Evolutionary conservation across 2,113 vertebrate genomes (phyloP).

Genomic region (Phaethornis superciliosus): DNA sequence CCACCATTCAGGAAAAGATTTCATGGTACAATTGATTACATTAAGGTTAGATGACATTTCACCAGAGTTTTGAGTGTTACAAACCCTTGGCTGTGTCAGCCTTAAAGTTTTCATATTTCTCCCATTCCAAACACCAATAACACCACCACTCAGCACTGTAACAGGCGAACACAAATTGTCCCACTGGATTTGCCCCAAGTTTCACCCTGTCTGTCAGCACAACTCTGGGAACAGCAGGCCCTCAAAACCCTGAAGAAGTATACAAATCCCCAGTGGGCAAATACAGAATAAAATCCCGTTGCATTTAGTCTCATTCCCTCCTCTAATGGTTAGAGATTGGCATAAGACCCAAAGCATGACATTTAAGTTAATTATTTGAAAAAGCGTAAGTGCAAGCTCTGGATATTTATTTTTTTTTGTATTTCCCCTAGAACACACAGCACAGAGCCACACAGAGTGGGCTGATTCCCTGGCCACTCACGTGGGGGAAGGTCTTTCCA

Average conservation of each 20-base stretch:
- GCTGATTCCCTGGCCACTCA: background rate
- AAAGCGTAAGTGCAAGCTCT: background rate
- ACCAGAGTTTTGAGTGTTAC: background rate
- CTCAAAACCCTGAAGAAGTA: background rate
- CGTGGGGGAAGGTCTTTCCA: background rate
- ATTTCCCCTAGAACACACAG: background rate
- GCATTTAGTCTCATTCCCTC: background rate
- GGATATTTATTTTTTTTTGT: background rate
- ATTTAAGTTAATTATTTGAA: constrained; percentile 8
- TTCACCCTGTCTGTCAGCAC: background rate
- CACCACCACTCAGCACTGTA: background rate
- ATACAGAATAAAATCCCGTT: background rate
- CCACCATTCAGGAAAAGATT: background rate
- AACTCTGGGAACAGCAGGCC: background rate
- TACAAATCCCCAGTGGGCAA: background rate
- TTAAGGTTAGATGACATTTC: background rate
- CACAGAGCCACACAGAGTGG: background rate
- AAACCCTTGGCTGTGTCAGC: background rate
- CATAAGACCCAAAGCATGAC: background rate
- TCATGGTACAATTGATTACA: background rate
- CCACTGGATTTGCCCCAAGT: background rate
- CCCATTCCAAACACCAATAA: background rate
- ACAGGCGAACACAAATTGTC: background rate
- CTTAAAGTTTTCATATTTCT: background rate
- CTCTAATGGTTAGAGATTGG: background rate